Evolutionary conservation across 2,888 invertebrate genomes (phyloP).

Genomic region (Beris chalybata): DNA sequence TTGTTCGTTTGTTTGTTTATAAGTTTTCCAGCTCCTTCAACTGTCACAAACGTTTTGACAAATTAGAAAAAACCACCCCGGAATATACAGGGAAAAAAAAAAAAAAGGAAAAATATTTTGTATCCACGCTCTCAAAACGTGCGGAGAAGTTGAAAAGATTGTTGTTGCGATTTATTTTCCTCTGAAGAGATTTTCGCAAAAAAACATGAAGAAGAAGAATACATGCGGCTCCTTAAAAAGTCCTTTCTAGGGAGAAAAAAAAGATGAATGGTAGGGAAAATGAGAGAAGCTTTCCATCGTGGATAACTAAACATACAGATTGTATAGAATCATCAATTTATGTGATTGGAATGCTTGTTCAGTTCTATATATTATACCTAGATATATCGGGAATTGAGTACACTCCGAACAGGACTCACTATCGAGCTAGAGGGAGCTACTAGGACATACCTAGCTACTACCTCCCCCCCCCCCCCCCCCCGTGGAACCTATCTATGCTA

Average conservation of each 20-base stretch:
- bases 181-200: constrained; percentile 22
- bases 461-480: no score
- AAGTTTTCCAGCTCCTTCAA: constrained; percentile 1
- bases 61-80: constrained; percentile 9
- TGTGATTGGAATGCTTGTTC: constrained; percentile 36
- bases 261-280: constrained; percentile 28
- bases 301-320: no score
- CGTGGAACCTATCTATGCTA: no score
- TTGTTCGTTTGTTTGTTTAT: no score
- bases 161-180: no score
- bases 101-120: background rate
- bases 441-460: no score
- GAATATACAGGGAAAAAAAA: background rate
- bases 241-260: constrained; percentile 21
- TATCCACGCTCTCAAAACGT: background rate
- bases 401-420: no score
- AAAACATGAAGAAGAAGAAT: background rate
- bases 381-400: no score
- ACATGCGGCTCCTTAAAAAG: constrained; percentile 6
- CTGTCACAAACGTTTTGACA: constrained; percentile 25
- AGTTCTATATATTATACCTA: no score
- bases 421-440: no score
- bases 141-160: no score
- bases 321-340: constrained; percentile 35
- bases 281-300: constrained; percentile 37